Conservation (phyloP, 2,797 vertebrate genomes). For the Darevskia mixta region DNA sequence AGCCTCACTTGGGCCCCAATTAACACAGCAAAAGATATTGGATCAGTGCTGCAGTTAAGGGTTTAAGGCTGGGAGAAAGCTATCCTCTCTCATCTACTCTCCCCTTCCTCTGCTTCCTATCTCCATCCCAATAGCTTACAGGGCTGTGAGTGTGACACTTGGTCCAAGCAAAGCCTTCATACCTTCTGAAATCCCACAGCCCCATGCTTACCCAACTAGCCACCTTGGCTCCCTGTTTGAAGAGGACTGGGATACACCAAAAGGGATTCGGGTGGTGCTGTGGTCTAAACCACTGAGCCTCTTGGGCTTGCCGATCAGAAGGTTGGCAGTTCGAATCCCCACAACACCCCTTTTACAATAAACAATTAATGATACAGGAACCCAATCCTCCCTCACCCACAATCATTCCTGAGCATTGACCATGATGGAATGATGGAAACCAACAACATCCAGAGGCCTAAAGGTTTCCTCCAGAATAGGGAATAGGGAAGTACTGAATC, state of each 20-base stretch:
- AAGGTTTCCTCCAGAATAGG: no score
- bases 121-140: neutral
- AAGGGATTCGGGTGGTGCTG: no score
- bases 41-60: neutral
- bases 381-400: neutral
- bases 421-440: no score
- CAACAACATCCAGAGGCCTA: no score
- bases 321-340: no score
- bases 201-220: neutral
- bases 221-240: neutral
- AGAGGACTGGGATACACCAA: neutral
- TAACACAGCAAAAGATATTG: neutral
- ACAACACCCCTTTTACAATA: neutral
- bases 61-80: neutral
- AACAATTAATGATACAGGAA: neutral
- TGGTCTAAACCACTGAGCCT: no score
- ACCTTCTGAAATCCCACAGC: neutral
- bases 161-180: neutral
- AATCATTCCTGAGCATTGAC: no score
- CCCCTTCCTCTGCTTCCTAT: neutral
- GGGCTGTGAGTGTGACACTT: neutral
- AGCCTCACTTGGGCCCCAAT: no score
- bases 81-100: neutral
- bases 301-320: no score
- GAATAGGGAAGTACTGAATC: no score